A percentile compares a stretch with the other conserved stretches of the same genome.
Evolutionary conservation across 2,113 vertebrate genomes (phyloP).

Genomic region (Hucho hucho): DNA sequence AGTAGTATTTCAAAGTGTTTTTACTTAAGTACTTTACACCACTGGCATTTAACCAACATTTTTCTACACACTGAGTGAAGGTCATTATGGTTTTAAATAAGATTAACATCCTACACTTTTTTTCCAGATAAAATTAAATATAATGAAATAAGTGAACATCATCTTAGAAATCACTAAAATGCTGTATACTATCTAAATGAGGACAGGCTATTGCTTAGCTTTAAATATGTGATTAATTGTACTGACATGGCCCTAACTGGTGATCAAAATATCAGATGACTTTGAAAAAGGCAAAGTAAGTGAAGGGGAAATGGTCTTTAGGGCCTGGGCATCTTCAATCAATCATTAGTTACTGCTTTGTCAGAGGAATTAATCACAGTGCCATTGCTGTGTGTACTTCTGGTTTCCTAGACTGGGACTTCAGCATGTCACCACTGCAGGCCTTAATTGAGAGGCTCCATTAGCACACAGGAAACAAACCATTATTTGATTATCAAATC

Average conservation of each 20-base stretch:
- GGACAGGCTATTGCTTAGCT: slow-evolving; percentile 40
- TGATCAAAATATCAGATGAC: slow-evolving; percentile 76
- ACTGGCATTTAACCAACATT: no score
- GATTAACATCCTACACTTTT: background rate
- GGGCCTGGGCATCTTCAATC: slow-evolving; percentile 72
- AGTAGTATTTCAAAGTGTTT: no score
- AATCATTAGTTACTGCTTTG: slow-evolving; percentile 73
- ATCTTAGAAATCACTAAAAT: background rate
- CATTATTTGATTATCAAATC: slow-evolving; percentile 14
- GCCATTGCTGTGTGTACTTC: slow-evolving; percentile 47
- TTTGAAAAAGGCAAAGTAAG: slow-evolving; percentile 74
- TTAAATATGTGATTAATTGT: slow-evolving; percentile 72
- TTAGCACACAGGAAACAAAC: slow-evolving; percentile 5
- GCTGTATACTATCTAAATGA: slow-evolving; percentile 44
- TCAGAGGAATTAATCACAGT: slow-evolving; percentile 74
- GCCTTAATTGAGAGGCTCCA: background rate
- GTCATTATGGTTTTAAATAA: background rate
- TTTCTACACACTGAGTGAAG: background rate
- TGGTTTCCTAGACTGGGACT: slow-evolving; percentile 33
- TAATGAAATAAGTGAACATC: background rate
- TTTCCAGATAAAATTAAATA: background rate
- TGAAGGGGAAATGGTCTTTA: slow-evolving; percentile 77
- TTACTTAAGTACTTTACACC: no score
- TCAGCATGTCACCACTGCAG: slow-evolving; percentile 34
- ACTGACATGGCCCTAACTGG: slow-evolving; percentile 60